Evolutionary conservation across 2,888 invertebrate genomes (phyloP).

Genomic region (Rhamnusium bicolor): DNA sequence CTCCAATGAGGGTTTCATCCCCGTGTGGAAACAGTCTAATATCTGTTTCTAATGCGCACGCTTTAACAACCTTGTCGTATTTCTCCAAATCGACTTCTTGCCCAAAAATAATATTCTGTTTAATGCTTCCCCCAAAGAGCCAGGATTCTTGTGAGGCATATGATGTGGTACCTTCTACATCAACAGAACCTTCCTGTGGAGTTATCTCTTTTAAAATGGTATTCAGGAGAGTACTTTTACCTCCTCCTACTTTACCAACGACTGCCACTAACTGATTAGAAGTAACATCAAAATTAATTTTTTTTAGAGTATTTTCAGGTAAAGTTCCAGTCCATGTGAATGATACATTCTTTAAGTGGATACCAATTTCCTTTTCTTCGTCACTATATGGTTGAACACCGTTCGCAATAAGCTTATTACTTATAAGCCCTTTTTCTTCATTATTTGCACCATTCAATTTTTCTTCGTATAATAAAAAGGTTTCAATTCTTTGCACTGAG

Average conservation of each 20-base stretch:
- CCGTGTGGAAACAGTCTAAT: conserved; percentile 82
- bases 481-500: conserved; percentile 71
- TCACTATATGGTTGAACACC: neutral
- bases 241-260: conserved; percentile 78
- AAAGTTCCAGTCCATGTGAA: conserved; percentile 76
- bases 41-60: conserved; percentile 81
- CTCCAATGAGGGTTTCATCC: conserved; percentile 84
- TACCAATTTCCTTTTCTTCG: conserved; percentile 62
- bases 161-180: conserved; percentile 79
- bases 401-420: no score
- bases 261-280: conserved; percentile 74
- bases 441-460: conserved; percentile 8
- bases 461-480: conserved; percentile 72
- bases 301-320: conserved; percentile 70
- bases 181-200: conserved; percentile 76
- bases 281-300: conserved; percentile 77
- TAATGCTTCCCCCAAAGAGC: conserved; percentile 84
- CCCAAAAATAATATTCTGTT: conserved; percentile 94
- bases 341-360: conserved; percentile 75
- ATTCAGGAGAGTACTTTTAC: conserved; percentile 74
- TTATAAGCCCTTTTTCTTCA: neutral
- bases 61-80: conserved; percentile 78
- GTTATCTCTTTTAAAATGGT: conserved; percentile 81
- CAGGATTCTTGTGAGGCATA: conserved; percentile 91
- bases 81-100: conserved; percentile 78